A percentile compares a stretch with the other conserved stretches of the same genome.
Evolutionary conservation across 2,797 vertebrate species (phyloP).

Genomic region (Danio choprae): DNA sequence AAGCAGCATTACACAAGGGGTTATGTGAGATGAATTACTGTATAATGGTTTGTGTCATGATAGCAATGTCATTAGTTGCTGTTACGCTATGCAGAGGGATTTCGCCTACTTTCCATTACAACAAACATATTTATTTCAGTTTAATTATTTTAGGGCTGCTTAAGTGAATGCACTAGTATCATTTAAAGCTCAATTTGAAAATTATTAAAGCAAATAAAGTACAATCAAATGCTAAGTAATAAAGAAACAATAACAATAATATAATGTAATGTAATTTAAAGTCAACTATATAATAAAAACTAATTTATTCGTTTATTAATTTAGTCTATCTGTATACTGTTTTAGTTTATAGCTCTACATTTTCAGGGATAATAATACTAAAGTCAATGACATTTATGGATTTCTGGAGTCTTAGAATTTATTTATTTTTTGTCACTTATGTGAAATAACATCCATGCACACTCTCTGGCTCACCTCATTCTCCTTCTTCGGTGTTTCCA

Average conservation of each 20-base stretch:
- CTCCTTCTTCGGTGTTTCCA: constrained; percentile 77
- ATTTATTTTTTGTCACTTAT: too few relatives aligned
- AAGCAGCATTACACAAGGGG: constrained; percentile 6
- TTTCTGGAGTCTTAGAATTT: too few relatives aligned
- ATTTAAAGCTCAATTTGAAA: not conserved
- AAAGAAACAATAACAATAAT: too few relatives aligned
- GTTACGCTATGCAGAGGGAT: not conserved
- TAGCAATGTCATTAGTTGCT: not conserved
- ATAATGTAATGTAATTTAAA: too few relatives aligned
- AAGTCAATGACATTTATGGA: too few relatives aligned
- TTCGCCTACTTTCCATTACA: not conserved
- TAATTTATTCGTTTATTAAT: too few relatives aligned
- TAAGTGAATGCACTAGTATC: not conserved
- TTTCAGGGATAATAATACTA: not conserved
- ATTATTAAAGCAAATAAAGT: too few relatives aligned
- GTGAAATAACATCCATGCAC: constrained; percentile 5
- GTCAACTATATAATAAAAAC: too few relatives aligned
- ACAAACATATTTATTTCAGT: too few relatives aligned
- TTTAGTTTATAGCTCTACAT: not conserved
- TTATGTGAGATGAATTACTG: constrained; percentile 28
- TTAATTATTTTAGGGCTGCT: too few relatives aligned
- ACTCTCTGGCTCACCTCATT: constrained; percentile 82
- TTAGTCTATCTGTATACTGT: too few relatives aligned
- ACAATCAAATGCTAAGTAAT: too few relatives aligned
- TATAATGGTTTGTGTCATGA: constrained; percentile 8